Percentiles rank a stretch among this genome's conserved stretches.
These are phyloP conservation scores for Sicus ferrugineus DNA, from an alignment of 2,888 invertebrate species.

Conservation along the genomic window DNA sequence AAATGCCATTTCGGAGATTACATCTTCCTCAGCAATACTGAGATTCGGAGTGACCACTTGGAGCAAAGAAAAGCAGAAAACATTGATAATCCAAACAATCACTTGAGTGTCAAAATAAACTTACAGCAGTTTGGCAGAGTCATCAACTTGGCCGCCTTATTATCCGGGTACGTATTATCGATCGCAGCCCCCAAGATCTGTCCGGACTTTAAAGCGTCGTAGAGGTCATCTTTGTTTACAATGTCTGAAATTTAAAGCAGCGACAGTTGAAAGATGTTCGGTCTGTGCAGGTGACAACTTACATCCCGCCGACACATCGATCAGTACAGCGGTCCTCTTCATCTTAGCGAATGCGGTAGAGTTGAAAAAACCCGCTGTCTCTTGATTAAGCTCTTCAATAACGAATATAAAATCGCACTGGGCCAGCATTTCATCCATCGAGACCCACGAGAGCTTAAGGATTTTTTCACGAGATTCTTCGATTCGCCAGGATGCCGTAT, in stretches of 20 bases:
- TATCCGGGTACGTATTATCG: constrained; percentile 92
- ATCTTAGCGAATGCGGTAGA: constrained; percentile 73
- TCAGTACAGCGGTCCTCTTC: constrained; percentile 76
- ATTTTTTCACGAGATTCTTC: constrained; percentile 63
- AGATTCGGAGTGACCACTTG: constrained; percentile 86
- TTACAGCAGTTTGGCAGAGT: constrained; percentile 82
- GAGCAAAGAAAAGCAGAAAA: neutral
- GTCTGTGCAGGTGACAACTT: constrained; percentile 38
- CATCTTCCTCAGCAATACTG: constrained; percentile 81
- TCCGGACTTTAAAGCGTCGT: constrained; percentile 76
- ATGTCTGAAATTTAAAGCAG: constrained; percentile 64
- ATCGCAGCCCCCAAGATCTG: constrained; percentile 87
- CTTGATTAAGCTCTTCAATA: constrained; percentile 71
- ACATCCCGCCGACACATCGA: constrained; percentile 77
- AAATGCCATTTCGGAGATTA: constrained; percentile 79
- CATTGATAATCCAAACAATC: neutral
- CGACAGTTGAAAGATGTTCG: neutral
- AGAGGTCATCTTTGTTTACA: constrained; percentile 83
- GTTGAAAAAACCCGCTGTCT: constrained; percentile 76
- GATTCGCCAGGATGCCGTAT: constrained; percentile 74
- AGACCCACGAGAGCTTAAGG: constrained; percentile 70
- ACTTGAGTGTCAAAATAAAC: too few relatives aligned
- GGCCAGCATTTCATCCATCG: constrained; percentile 71
- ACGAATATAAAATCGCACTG: constrained; percentile 78
- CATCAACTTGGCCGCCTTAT: constrained; percentile 81